Evolutionary conservation across 2,113 vertebrate species (phyloP).

Genomic region (cattle (Bos taurus)): ARS-UCD2.0 NC_082638.1:5713501-5714000

Average conservation of each 20-base stretch:
- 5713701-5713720: not conserved
- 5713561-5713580: not conserved
- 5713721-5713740: not conserved
- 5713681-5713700: not conserved
- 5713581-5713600: not conserved
- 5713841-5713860: not conserved
- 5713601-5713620: not conserved
- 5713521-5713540: not conserved
- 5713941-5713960: not conserved
- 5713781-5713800: not conserved
- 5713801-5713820: constrained; percentile 4
- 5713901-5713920: not conserved
- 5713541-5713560: not conserved
- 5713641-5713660: not conserved
- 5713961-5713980: not conserved
- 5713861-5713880: constrained; percentile 4
- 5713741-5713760: constrained; percentile 13
- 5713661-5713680: not conserved
- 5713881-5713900: not conserved
- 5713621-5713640: rapidly evolving
- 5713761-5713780: not conserved
- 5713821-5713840: not conserved
- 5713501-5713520: not conserved
- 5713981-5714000: not conserved
- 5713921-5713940: not conserved